Base-by-base conservation (phyloP, 2,797 vertebrate species). In the Buphagus erythrorhynchus region DNA sequence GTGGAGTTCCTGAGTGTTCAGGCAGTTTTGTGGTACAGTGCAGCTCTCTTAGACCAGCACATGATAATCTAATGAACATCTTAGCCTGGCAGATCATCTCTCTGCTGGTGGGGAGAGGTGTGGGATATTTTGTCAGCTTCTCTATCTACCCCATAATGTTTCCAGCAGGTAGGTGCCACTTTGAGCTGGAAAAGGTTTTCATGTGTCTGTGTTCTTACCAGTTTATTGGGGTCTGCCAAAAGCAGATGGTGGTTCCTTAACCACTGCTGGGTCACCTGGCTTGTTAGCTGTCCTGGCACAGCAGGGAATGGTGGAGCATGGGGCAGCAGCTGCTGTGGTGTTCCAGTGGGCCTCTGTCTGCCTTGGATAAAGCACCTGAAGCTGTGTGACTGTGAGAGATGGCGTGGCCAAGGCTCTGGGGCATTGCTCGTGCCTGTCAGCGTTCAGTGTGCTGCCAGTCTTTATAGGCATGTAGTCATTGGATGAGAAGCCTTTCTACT, bases 401-500 rank as follows among this genome's bases (percentile, higher is more conserved):
- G 71, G 25, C 0, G 0, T 61, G 65, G 26, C 28, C 49, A 18
- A 43, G n/a, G 63, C 51, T 54, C 49, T 86, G 22, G 51, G 71
- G 31, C 71, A 51, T 65, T n/a, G 40, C 26, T 63, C 1, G 1
- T 19, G 20, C 54, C n/a, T 5, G 1, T 29, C 58, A 19, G 15
- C 0, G 0, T 51, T n/a, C 55, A 18, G 0, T 16, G 29, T 1
- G 1, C 57, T 86, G 55, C 31, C 21, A 46, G 36, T 58, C 58
- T 72, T 33, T 25, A 10, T 21, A 62, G 43, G 20, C 0, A 0
- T 18, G 38, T 49, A 22, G 15, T 76, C 54, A 2, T 5, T n/a
- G 63, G 33, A 10, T 54, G 55, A 76, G n/a, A 51, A 28, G 22
- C 33, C 36, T 66, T 78, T 68, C 48, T 91, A 31, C n/a, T 48